Percentiles rank a stretch among this genome's conserved stretches.
phyloP scores from a whole-genome alignment of 2,113 vertebrate genomes.

The Pantherophis guttatus region DNA sequence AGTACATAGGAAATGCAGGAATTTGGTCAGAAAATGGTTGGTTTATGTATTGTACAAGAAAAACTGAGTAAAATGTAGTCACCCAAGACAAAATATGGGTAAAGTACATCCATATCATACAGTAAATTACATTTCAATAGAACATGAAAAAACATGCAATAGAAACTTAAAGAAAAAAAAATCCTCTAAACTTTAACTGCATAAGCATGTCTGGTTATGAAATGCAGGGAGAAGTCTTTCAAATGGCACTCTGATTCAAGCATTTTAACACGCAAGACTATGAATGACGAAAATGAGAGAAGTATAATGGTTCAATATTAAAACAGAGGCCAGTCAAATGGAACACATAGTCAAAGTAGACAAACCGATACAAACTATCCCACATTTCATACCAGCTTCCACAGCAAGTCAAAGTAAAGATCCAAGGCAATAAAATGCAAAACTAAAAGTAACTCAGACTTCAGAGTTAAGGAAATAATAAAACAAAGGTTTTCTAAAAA shows the following conservation, averaged over 20 bases:
- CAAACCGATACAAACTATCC: slow-evolving; percentile 68
- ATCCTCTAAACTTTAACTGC: slow-evolving; percentile 72
- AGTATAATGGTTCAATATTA: slow-evolving; percentile 66
- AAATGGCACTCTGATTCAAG: slow-evolving; percentile 74
- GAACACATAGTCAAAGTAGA: slow-evolving; percentile 65
- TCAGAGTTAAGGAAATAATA: slow-evolving; percentile 72
- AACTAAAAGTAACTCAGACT: slow-evolving; percentile 72
- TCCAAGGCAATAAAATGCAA: slow-evolving; percentile 72
- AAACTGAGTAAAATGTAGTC: slow-evolving; percentile 90
- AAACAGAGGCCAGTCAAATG: slow-evolving; percentile 75
- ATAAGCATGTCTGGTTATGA: slow-evolving; percentile 78
- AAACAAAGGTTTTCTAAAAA: slow-evolving; percentile 63
- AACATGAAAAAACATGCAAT: slow-evolving; percentile 81
- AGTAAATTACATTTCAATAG: slow-evolving; percentile 80
- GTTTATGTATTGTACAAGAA: slow-evolving; percentile 95
- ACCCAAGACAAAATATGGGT: slow-evolving; percentile 90
- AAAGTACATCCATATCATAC: slow-evolving; percentile 89
- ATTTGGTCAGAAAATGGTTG: slow-evolving; percentile 99
- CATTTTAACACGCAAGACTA: slow-evolving; percentile 77
- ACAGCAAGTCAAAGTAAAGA: slow-evolving; percentile 78
- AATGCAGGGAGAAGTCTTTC: slow-evolving; percentile 75
- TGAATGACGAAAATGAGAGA: slow-evolving; percentile 70
- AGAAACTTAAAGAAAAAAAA: slow-evolving; percentile 73
- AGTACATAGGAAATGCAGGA: slow-evolving; percentile 99
- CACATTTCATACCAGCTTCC: slow-evolving; percentile 84